Conservation (phyloP, 2,797 vertebrate species). For the Scyliorhinus canicula region DNA sequence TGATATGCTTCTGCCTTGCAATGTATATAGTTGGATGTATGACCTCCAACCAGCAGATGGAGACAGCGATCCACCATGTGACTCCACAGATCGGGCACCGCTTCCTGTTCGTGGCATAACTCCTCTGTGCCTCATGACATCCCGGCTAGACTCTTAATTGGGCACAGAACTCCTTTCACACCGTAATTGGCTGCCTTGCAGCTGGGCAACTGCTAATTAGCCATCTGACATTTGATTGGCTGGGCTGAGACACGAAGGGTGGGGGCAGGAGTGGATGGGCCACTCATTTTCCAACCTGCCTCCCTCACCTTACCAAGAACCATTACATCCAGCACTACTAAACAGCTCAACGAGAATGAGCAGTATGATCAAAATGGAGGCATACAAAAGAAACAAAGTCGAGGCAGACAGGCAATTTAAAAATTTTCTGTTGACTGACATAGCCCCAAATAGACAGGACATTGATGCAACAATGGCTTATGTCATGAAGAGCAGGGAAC, state of each 20-base stretch:
- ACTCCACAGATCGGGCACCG: too few species aligned
- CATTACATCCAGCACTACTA: background rate
- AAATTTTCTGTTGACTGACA: background rate
- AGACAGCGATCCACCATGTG: too few species aligned
- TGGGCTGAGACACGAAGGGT: background rate
- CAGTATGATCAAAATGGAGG: background rate
- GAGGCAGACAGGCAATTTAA: background rate
- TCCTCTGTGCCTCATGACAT: background rate
- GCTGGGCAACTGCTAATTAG: background rate
- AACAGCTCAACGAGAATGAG: background rate
- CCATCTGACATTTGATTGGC: background rate
- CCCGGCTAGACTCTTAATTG: background rate
- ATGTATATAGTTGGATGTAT: too few species aligned
- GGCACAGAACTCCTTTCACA: background rate
- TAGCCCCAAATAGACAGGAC: background rate
- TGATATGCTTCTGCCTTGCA: too few species aligned
- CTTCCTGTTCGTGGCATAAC: background rate
- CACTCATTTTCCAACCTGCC: background rate
- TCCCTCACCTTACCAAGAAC: background rate
- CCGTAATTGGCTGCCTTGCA: too few species aligned
- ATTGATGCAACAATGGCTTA: background rate
- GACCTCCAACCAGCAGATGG: too few species aligned
- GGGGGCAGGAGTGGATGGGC: too few species aligned
- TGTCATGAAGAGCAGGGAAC: background rate
- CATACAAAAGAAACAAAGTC: background rate